Conservation (phyloP, 2,888 invertebrate genomes). For the Pyralis farinalis region DNA sequence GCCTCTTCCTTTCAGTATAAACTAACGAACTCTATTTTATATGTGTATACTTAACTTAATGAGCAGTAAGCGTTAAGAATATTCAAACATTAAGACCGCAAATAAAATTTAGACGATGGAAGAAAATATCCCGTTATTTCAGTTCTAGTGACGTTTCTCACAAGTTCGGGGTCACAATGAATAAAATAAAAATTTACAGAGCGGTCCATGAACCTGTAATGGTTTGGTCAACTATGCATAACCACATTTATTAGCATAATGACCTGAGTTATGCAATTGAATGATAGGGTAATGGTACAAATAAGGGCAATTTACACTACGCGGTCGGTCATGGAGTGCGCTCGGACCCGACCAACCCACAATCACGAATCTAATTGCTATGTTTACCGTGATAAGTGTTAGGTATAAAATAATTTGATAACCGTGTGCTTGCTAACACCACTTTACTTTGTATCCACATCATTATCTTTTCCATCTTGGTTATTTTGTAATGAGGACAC, state of each 20-base stretch:
- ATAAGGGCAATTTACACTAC: constrained; percentile 26
- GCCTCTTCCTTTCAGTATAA: no score
- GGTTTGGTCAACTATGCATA: constrained; percentile 12
- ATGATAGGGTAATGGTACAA: constrained; percentile 32
- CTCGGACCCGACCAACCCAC: constrained; percentile 3
- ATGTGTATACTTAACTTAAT: no score
- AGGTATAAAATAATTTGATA: constrained; percentile 19
- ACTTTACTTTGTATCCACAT: constrained; percentile 3
- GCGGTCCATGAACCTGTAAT: constrained; percentile 15
- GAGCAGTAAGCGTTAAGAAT: no score
- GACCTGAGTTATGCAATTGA: constrained; percentile 31
- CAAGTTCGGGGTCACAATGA: not conserved
- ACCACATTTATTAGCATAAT: constrained; percentile 27
- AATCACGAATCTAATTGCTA: constrained; percentile 13
- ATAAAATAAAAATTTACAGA: constrained; percentile 7
- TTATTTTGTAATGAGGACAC: no score
- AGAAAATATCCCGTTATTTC: no score
- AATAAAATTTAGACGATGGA: no score
- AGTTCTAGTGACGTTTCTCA: no score
- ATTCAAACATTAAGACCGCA: no score
- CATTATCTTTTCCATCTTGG: constrained; percentile 1
- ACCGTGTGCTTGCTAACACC: constrained; percentile 9
- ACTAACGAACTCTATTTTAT: no score
- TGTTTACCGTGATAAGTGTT: constrained; percentile 13
- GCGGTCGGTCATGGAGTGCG: not conserved